Conservation (phyloP, 1,140 invertebrate genomes). For the Tetragnatha versicolor region DNA sequence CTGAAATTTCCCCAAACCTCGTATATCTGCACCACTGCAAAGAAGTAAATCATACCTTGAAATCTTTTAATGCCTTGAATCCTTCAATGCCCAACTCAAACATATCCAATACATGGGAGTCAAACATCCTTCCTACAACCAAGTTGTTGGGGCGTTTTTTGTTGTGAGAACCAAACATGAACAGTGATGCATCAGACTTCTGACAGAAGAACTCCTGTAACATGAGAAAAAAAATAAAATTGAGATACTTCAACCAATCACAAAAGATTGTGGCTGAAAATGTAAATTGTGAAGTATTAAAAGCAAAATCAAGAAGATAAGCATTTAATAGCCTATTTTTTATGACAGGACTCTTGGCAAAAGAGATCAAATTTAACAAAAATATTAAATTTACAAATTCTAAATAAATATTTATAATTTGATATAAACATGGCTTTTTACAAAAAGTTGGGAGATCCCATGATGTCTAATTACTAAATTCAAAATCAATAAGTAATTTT, state of each 20-base stretch:
- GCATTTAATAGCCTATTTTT: no score
- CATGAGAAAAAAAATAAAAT: background rate
- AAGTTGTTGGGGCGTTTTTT: constrained; percentile 96
- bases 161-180: constrained; percentile 86
- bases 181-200: constrained; percentile 88
- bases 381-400: no score
- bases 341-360: no score
- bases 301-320: constrained; percentile 3
- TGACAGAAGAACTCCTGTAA: constrained; percentile 81
- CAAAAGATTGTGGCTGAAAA: background rate
- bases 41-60: constrained; percentile 70
- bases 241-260: background rate
- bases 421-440: no score
- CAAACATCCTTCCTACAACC: constrained; percentile 84
- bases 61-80: constrained; percentile 79
- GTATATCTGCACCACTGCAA: background rate
- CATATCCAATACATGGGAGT: constrained; percentile 93
- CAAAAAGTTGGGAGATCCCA: no score
- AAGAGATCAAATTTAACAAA: no score
- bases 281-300: background rate
- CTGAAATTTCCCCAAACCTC: no score
- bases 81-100: constrained; percentile 90
- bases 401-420: no score
- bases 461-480: no score
- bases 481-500: no score